Percentiles rank a stretch among this genome's conserved stretches.
Evolutionary conservation across 2,797 vertebrate species (phyloP).

Genomic region (Amniataba percoides): DNA sequence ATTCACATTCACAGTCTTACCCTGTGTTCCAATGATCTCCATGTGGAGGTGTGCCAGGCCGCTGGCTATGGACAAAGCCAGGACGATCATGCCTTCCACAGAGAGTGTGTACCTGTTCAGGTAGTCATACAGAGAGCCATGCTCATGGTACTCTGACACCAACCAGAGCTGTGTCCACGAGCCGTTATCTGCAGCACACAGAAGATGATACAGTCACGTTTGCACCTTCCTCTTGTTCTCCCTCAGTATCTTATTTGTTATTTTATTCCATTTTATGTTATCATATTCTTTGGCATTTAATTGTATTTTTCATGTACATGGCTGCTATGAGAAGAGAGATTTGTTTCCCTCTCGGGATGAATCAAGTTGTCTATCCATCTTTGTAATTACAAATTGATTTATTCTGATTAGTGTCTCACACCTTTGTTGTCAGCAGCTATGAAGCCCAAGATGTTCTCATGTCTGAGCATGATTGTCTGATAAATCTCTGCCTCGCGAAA

Average conservation of each 20-base stretch:
- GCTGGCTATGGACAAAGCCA: slow-evolving; percentile 91
- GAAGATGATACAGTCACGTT: slow-evolving; percentile 12
- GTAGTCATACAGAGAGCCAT: slow-evolving; percentile 95
- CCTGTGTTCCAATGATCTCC: slow-evolving; percentile 97
- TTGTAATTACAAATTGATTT: not conserved
- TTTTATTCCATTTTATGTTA: too few species aligned
- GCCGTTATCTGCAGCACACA: slow-evolving; percentile 89
- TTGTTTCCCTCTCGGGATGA: too few species aligned
- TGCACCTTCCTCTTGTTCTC: not conserved
- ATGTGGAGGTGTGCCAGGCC: slow-evolving; percentile 97
- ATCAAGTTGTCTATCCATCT: too few species aligned
- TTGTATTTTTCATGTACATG: too few species aligned
- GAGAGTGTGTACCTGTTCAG: slow-evolving; percentile 92
- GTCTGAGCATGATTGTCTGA: slow-evolving; percentile 96
- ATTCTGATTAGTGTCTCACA: slow-evolving; percentile 49
- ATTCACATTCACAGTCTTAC: slow-evolving; percentile 72
- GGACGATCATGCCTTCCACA: slow-evolving; percentile 88
- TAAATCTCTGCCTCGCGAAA: slow-evolving; percentile 98
- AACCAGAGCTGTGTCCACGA: slow-evolving; percentile 98
- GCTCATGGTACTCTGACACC: slow-evolving; percentile 97
- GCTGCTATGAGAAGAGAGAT: too few species aligned
- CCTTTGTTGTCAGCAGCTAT: slow-evolving; percentile 99
- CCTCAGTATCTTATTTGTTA: too few species aligned
- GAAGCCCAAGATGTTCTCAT: slow-evolving; percentile 97
- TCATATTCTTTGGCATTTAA: too few species aligned